Conservation (phyloP, 2,888 invertebrate genomes). For the Acrocyrtus sp. region DNA sequence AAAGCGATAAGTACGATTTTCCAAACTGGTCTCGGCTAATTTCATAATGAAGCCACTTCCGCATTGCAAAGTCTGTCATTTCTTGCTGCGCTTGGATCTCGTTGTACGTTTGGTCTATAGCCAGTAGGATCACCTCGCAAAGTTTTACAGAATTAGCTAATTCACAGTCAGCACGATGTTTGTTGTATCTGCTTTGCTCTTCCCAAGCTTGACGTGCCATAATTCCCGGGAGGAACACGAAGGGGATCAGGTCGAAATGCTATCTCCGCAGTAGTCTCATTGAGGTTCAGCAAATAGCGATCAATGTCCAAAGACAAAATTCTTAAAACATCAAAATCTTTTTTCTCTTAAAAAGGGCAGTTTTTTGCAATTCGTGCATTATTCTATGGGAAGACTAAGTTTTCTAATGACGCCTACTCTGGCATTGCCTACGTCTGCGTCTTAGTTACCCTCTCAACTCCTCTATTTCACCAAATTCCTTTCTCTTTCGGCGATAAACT, state of each 20-base stretch:
- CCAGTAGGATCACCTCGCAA: conserved; percentile 80
- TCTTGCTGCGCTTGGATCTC: conserved; percentile 84
- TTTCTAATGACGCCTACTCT: no score
- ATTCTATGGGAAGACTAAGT: no score
- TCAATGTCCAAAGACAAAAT: conserved; percentile 82
- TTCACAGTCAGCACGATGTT: conserved; percentile 81
- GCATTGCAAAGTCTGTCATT: conserved; percentile 67
- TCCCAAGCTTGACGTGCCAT: conserved; percentile 86
- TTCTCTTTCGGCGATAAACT: no score
- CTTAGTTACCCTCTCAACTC: no score
- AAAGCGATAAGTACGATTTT: conserved; percentile 82
- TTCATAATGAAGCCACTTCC: conserved; percentile 91
- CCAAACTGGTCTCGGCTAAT: conserved; percentile 86
- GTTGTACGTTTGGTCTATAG: conserved; percentile 81
- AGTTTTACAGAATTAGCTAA: conserved; percentile 80
- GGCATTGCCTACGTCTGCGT: no score
- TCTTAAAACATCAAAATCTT: no score
- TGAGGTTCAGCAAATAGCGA: conserved; percentile 73
- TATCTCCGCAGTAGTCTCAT: conserved; percentile 82
- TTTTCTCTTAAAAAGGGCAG: no score
- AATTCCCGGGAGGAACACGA: conserved; percentile 70
- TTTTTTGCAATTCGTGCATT: no score
- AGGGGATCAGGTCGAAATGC: conserved; percentile 86
- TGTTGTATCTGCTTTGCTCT: conserved; percentile 79
- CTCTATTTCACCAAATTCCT: no score